Evolutionary conservation across 2,797 vertebrate genomes (phyloP).

Genomic region (Cynodonichthys magdalenae): DNA sequence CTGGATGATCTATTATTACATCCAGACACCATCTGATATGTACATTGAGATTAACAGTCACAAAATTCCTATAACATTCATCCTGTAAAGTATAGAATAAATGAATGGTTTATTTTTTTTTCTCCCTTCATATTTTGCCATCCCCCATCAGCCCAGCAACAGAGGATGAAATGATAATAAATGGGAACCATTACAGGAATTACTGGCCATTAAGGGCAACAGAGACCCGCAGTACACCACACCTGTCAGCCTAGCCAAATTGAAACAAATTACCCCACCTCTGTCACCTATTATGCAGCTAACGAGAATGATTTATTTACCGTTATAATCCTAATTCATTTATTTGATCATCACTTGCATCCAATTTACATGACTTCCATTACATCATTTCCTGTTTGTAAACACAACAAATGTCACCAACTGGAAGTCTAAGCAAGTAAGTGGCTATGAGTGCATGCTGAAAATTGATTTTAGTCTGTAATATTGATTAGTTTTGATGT

Average conservation of each 20-base stretch:
- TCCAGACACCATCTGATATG: constrained; percentile 25
- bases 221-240: constrained; percentile 78
- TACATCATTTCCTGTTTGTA: constrained; percentile 73
- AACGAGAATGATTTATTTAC: constrained; percentile 84
- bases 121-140: constrained; percentile 51
- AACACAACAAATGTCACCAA: constrained; percentile 48
- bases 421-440: constrained; percentile 16
- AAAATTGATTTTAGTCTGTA: not conserved
- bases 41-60: constrained; percentile 10
- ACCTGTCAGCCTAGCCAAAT: constrained; percentile 83
- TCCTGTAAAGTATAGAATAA: constrained; percentile 37
- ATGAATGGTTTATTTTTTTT: constrained; percentile 51
- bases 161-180: constrained; percentile 84
- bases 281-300: constrained; percentile 74
- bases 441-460: not conserved
- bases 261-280: constrained; percentile 85
- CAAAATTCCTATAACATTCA: not conserved
- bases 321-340: constrained; percentile 81
- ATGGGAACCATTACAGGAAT: constrained; percentile 84
- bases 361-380: constrained; percentile 61
- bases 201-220: constrained; percentile 83
- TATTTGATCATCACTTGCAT: constrained; percentile 79
- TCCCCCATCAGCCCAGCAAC: constrained; percentile 64
- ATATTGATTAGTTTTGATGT: constrained; percentile 1
- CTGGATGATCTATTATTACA: constrained; percentile 58